Evolutionary conservation across 1,140 invertebrate genomes (phyloP), one percentile per base, ranked within the genome.

Genomic region (Drosophila ogumai): DNA sequence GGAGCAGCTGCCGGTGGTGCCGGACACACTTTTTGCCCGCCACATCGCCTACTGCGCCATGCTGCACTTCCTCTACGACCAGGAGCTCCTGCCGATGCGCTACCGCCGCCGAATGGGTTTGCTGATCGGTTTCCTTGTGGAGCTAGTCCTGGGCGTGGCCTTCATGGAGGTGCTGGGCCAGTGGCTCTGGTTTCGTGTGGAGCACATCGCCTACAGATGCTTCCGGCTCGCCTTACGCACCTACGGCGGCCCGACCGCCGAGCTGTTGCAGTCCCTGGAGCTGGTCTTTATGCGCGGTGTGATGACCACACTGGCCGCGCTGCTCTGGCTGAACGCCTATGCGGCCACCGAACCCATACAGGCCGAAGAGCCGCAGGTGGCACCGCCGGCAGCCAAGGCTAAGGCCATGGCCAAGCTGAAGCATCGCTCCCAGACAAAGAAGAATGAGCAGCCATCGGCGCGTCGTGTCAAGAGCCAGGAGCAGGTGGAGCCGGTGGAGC

Each of bases 11-110:
- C 64, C 65, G 0, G 15, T 49, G 17, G 25, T 64, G 15, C 52
- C 64, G 13, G 74, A 67, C 22, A 71, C 65, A 9, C 3, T 52
- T 9, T 46, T 38, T 8, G 75, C 75, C 17, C 46, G 46, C 0
- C 66, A 58, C 17, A 71, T 78, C 4, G 74, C 66, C 65, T 78
- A 78, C 34, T 69, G 50, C 6, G 74, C 65, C 52, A 15, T 78
- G 1, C 25, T 78, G 54, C 46, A 78, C 31, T 63, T 78, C 40
- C 65, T 78, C 12, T 59, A 77, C 17, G 74, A 78, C 10, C 6
- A 31, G 34, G 65, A 68, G 28, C 8, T 78, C 10, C 32, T 78
- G 65, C 74, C 75, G 1, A 1, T 0, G 3, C 58, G 65, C 1
- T 77, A 78, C 7, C 46, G 59, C 5, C 28, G 28, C 8, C 40